A percentile compares a stretch with the other conserved stretches of the same genome.
These are phyloP conservation scores for Astyanax mexicanus DNA, from an alignment of 2,797 vertebrate genomes.

Conservation along the genomic window DNA sequence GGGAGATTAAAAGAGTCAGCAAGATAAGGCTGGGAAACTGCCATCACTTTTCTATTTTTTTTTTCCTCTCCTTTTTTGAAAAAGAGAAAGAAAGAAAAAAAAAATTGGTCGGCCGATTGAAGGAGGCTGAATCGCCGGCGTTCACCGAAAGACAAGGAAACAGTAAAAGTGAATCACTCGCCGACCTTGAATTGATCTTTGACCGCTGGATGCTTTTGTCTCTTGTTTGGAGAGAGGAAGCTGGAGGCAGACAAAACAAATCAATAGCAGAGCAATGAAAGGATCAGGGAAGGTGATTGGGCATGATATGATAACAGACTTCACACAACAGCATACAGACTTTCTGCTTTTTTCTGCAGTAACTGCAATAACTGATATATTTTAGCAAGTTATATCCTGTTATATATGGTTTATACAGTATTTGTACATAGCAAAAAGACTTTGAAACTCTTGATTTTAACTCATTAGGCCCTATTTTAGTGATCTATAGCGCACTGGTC, in stretches of 20 bases:
- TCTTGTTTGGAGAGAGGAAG: conserved; percentile 64
- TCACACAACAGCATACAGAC: conserved; percentile 21
- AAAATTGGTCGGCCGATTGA: conserved; percentile 64
- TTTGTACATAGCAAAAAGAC: no score
- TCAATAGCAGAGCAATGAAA: conserved; percentile 64
- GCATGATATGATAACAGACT: conserved; percentile 47
- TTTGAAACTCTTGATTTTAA: no score
- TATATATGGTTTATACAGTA: no score
- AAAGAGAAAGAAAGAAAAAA: no score
- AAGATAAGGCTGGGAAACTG: conserved; percentile 79
- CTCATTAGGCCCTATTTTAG: no score
- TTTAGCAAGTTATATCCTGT: no score
- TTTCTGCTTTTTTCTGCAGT: not conserved
- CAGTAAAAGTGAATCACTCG: conserved; percentile 69
- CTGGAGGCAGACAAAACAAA: conserved; percentile 58
- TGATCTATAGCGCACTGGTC: no score
- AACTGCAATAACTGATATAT: no score
- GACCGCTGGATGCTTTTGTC: conserved; percentile 60
- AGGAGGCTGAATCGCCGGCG: conserved; percentile 68
- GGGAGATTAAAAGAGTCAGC: conserved; percentile 79
- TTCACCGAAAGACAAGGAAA: conserved; percentile 65
- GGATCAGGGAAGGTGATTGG: conserved; percentile 58
- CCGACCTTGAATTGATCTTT: conserved; percentile 78
- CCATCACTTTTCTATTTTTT: conserved; percentile 61
- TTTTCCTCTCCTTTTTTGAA: not conserved